Percentiles rank a stretch among this genome's conserved stretches.
Evolutionary conservation across 1,140 invertebrate genomes (phyloP).

Genomic region (Rhopalosiphum padi): DNA sequence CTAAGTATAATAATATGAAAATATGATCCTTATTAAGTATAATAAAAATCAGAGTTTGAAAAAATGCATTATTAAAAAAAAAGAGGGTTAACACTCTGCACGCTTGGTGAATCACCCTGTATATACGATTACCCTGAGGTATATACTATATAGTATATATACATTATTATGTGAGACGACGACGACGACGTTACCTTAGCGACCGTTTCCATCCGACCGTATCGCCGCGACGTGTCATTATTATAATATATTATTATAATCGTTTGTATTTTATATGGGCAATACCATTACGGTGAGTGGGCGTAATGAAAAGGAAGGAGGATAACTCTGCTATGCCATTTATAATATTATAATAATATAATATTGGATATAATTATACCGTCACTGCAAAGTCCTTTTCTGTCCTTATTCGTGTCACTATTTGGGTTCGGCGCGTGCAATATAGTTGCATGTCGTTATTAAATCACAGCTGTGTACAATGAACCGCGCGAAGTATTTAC

Average conservation of each 20-base stretch:
- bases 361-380: background rate
- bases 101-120: background rate
- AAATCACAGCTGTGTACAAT: background rate
- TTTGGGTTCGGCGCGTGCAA: too few species aligned
- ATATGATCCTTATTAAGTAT: too few species aligned
- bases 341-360: too few species aligned
- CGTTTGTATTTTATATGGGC: background rate
- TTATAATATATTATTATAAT: conserved; percentile 39
- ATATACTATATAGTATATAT: background rate
- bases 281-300: background rate
- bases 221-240: conserved; percentile 16
- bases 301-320: background rate
- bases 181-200: conserved; percentile 37
- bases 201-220: conserved; percentile 14
- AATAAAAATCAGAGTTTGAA: background rate
- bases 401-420: background rate
- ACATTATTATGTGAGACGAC: background rate
- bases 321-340: background rate
- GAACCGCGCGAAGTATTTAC: too few species aligned
- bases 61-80: background rate
- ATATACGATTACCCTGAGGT: background rate
- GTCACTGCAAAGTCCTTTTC: too few species aligned
- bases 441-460: background rate
- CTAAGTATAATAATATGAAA: too few species aligned
- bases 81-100: background rate